These are phyloP conservation scores for Hyles vespertilio DNA, from an alignment of 1,140 invertebrate species.

Conservation along the genomic window DNA sequence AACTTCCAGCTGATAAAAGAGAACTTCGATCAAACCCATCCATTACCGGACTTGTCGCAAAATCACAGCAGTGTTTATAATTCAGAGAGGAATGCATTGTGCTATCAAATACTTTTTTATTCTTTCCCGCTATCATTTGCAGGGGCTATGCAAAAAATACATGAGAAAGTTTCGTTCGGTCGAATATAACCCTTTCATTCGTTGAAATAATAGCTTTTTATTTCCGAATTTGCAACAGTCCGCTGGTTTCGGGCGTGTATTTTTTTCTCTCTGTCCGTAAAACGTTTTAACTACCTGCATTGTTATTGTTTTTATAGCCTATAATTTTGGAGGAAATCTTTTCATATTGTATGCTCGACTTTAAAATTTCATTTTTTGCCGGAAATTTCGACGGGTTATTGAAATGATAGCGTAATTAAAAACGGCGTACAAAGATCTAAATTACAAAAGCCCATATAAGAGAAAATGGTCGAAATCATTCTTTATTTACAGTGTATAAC, in stretches of 20 bases:
- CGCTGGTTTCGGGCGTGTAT: slow-evolving; percentile 14
- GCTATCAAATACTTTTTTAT: not conserved
- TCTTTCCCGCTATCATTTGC: slow-evolving; percentile 15
- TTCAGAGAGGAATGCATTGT: not conserved
- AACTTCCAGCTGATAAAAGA: no score
- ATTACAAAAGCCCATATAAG: no score
- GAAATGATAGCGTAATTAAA: no score
- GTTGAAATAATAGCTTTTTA: slow-evolving; percentile 24
- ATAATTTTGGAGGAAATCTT: no score
- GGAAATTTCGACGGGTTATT: no score
- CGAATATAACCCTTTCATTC: slow-evolving; percentile 15
- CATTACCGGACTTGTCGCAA: no score
- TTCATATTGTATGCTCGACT: no score
- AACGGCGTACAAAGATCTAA: no score
- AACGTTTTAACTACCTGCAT: slow-evolving; percentile 2
- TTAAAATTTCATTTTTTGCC: no score
- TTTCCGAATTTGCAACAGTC: slow-evolving; percentile 17
- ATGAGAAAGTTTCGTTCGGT: slow-evolving; percentile 9
- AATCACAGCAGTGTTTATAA: not conserved
- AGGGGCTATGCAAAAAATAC: slow-evolving; percentile 10
- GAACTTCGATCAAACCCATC: no score
- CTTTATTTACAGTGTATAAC: no score
- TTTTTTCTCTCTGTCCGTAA: not conserved
- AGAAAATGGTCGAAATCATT: no score
- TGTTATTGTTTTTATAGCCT: slow-evolving; percentile 1